These are phyloP conservation scores for Notolabrus celidotus DNA, from an alignment of 2,797 vertebrate genomes.

Conservation along the genomic window DNA sequence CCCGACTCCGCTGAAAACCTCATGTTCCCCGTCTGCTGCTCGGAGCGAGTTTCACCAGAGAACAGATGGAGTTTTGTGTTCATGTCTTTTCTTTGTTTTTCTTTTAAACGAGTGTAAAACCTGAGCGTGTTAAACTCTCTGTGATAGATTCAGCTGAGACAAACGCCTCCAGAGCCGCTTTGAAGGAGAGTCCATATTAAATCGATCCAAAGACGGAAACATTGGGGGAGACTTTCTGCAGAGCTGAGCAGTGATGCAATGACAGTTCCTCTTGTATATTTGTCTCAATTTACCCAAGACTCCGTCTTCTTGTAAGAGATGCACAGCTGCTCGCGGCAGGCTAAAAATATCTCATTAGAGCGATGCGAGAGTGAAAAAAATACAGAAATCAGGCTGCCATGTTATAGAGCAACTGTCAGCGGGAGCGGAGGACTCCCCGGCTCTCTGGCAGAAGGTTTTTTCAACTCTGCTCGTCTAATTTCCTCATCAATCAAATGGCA, in stretches of 20 bases:
- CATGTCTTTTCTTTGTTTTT: neutral
- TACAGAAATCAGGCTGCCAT: conserved; percentile 58
- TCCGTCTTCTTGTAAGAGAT: conserved; percentile 42
- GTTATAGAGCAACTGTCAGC: conserved; percentile 54
- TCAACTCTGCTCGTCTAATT: conserved; percentile 44
- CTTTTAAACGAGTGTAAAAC: neutral
- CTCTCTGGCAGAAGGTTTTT: conserved; percentile 25
- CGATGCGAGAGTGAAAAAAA: conserved; percentile 51
- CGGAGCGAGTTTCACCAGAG: conserved; percentile 15
- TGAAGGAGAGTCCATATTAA: neutral
- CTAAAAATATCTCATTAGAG: conserved; percentile 76
- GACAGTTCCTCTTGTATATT: conserved; percentile 26
- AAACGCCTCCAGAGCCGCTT: neutral
- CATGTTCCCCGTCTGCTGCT: conserved; percentile 1
- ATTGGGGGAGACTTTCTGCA: neutral
- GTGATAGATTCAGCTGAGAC: conserved; percentile 7
- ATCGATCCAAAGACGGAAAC: neutral
- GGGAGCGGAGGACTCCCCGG: conserved; percentile 46
- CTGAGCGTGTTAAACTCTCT: conserved; percentile 1
- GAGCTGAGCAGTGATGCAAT: neutral
- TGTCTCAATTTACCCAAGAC: conserved; percentile 34
- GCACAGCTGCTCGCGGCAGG: conserved; percentile 58
- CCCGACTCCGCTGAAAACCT: neutral
- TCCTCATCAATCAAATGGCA: conserved; percentile 36
- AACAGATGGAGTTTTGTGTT: conserved; percentile 66